These are phyloP conservation scores for Mastigias papua DNA, from an alignment of 30 jellyfish, hydroid and myxozoan species.

Conservation along the genomic window DNA sequence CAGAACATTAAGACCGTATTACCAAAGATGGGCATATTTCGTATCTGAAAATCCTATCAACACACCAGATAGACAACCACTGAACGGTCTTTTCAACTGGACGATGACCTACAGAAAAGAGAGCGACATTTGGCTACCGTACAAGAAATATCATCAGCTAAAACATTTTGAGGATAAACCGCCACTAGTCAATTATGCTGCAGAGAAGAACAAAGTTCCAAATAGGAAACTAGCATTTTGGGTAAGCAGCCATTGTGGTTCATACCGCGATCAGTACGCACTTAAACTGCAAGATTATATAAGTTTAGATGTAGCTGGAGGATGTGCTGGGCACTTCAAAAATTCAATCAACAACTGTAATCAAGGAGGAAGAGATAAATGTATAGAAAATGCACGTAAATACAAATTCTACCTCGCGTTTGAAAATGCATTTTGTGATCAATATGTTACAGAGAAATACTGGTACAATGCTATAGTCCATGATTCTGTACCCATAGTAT, in stretches of 20 bases:
- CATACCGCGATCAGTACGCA: constrained; percentile 46
- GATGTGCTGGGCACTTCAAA: constrained; percentile 41
- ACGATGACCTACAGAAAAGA: constrained; percentile 79
- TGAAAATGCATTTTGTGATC: constrained; percentile 88
- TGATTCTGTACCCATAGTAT: constrained; percentile 87
- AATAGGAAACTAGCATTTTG: constrained; percentile 47
- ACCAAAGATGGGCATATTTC: constrained; percentile 93
- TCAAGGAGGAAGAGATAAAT: constrained; percentile 33
- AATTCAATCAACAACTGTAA: constrained; percentile 5
- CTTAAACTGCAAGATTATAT: constrained; percentile 34
- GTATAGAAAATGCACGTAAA: constrained; percentile 19
- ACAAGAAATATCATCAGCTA: constrained; percentile 16
- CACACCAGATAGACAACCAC: constrained; percentile 73
- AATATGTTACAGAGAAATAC: constrained; percentile 92
- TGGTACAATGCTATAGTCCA: constrained; percentile 80
- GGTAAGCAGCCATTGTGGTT: constrained; percentile 71
- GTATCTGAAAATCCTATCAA: constrained; percentile 93
- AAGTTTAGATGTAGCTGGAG: constrained; percentile 64
- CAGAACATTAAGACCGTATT: constrained; percentile 28
- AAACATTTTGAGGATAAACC: constrained; percentile 13
- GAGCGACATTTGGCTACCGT: constrained; percentile 78
- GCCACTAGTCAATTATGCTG: constrained; percentile 30
- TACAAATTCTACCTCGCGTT: constrained; percentile 90
- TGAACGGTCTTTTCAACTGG: constrained; percentile 87
- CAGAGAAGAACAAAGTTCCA: constrained; percentile 52